These are phyloP conservation scores for Muscina levida DNA, from an alignment of 2,888 invertebrate species.

Conservation along the genomic window DNA sequence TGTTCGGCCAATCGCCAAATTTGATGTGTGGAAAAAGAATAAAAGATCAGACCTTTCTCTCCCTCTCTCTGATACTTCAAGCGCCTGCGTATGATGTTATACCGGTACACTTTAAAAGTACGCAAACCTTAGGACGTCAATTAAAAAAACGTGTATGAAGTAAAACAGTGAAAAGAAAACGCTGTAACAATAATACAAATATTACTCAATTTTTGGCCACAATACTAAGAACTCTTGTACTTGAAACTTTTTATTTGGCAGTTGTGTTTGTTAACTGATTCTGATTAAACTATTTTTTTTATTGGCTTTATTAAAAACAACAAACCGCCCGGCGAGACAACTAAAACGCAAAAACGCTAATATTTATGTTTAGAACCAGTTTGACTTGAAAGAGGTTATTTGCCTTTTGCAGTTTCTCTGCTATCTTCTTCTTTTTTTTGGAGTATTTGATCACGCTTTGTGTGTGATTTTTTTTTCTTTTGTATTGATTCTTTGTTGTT, in stretches of 20 bases:
- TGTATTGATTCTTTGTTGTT: neutral
- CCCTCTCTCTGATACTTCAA: no score
- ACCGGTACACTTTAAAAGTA: no score
- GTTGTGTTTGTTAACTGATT: no score
- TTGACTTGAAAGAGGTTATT: conserved; percentile 75
- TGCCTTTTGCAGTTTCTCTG: conserved; percentile 79
- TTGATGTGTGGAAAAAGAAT: neutral
- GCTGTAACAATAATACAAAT: no score
- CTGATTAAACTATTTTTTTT: neutral
- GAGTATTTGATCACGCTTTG: neutral
- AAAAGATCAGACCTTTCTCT: neutral
- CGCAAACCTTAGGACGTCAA: no score
- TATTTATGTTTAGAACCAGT: conserved; percentile 72
- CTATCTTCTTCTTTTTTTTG: conserved; percentile 81
- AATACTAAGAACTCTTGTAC: neutral
- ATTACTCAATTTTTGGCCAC: neutral
- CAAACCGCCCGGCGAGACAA: neutral
- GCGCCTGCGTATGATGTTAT: no score
- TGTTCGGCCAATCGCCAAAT: conserved; percentile 8
- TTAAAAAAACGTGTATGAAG: neutral
- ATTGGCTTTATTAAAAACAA: neutral
- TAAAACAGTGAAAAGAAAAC: no score
- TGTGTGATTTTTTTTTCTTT: no score
- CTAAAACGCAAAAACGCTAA: neutral
- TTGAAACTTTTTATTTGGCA: neutral